A percentile compares a stretch with the other conserved stretches of the same genome.
Evolutionary conservation across 2,113 vertebrate species (phyloP).

Genomic region (Gymnobelideus leadbeateri): DNA sequence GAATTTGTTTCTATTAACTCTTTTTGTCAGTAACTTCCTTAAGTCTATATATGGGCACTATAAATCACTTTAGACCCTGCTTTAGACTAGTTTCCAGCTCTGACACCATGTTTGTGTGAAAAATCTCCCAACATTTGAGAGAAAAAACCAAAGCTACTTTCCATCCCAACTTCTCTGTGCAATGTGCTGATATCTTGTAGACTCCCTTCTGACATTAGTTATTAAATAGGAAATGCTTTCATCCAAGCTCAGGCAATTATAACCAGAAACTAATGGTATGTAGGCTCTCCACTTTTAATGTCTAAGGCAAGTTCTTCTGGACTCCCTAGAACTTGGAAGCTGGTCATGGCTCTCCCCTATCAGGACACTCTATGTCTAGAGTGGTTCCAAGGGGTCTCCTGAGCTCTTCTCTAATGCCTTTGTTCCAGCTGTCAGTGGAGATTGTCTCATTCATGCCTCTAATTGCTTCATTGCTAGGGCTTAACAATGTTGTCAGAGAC

Average conservation of each 20-base stretch:
- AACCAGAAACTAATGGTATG: slow-evolving; percentile 45
- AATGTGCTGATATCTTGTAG: not conserved
- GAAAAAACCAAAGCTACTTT: not conserved
- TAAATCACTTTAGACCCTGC: not conserved
- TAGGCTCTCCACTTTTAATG: slow-evolving; percentile 7
- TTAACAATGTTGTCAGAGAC: slow-evolving; percentile 64
- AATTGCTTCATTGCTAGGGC: slow-evolving; percentile 73
- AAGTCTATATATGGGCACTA: not conserved
- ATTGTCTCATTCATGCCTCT: slow-evolving; percentile 53
- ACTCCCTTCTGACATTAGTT: slow-evolving; percentile 22
- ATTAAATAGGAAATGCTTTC: slow-evolving; percentile 53
- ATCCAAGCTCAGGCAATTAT: slow-evolving; percentile 53
- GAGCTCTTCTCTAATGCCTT: slow-evolving; percentile 49
- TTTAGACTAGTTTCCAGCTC: not conserved
- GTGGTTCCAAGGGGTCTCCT: slow-evolving; percentile 50
- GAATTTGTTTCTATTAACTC: slow-evolving; percentile 16
- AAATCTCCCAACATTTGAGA: not conserved
- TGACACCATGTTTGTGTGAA: not conserved
- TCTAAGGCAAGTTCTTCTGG: slow-evolving; percentile 47
- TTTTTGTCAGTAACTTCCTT: not conserved
- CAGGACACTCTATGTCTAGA: slow-evolving; percentile 55
- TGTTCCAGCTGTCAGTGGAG: slow-evolving; percentile 67
- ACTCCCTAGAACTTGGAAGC: slow-evolving; percentile 48
- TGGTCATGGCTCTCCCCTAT: slow-evolving; percentile 42
- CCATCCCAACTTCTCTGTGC: not conserved